phyloP scores from a whole-genome alignment of 2,113 vertebrate species.

The Holacanthus passer region DNA sequence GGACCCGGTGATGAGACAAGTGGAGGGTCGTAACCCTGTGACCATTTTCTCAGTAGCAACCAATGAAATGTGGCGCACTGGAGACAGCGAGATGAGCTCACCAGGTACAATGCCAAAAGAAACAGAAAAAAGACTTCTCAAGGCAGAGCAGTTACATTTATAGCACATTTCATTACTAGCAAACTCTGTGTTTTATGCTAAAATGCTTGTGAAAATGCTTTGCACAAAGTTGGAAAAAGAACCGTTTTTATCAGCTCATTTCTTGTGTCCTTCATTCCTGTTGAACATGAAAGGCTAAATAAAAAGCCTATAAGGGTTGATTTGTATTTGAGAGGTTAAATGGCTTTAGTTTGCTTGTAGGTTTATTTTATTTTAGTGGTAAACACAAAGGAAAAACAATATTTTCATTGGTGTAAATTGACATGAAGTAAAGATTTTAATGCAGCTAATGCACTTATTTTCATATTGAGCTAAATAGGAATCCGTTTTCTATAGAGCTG shows the following conservation, averaged over 20 bases:
- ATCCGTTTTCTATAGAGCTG: no score
- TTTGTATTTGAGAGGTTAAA: not conserved
- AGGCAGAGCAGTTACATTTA: not conserved
- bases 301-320: not conserved
- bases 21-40: conserved; percentile 94
- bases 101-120: conserved; percentile 39
- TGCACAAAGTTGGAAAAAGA: no score
- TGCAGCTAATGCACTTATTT: not conserved
- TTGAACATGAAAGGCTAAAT: not conserved
- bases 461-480: not conserved
- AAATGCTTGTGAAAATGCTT: no score
- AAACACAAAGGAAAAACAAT: no score
- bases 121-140: not conserved
- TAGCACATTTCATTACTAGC: not conserved
- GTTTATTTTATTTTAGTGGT: no score
- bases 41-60: conserved; percentile 98
- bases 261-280: not conserved
- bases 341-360: no score
- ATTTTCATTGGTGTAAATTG: no score
- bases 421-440: not conserved
- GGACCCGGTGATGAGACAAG: conserved; percentile 97
- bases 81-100: conserved; percentile 83
- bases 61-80: conserved; percentile 97
- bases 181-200: not conserved
- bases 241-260: no score